Evolutionary conservation across 1,140 invertebrate genomes (phyloP), one percentile per base, ranked within the genome.

Genomic region (Macrobrachium nipponense): DNA sequence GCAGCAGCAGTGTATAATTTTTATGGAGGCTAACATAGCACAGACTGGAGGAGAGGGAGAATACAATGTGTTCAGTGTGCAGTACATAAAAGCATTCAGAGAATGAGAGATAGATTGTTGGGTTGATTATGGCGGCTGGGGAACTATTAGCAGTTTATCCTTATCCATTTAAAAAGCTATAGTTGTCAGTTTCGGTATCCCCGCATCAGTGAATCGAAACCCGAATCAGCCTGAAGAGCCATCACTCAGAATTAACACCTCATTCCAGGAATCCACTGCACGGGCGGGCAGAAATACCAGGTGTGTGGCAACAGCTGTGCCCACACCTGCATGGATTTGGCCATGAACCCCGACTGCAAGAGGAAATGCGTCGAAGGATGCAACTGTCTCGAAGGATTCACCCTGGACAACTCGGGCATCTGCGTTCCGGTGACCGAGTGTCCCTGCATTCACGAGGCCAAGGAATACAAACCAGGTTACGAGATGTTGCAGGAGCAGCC

Each of bases 331-430:
- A 89, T 92, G 6, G 95, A 96, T 90, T 91, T 95, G 23, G 90
- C 92, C 5, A 90, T 89, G 27, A 90, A 91, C 66, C 89, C 91
- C 3, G 89, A 90, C 60, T 95, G 95, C 90, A 91, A 91, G 66
- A 92, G 93, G 18, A 92, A 92, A 60, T 98, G 97, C 90, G 95
- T 97, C 0, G 96, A 97, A 90, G 97, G 97, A 2, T 98, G 97
- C 91, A 95, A 95, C 85, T 98, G 97, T 90, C 95, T 96, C 0
- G 91, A 92, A 70, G 96, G 96, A 20, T 92, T 95, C 90, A 94
- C 96, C 2, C 90, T 97, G 43, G 90, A 91, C 88, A 93, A 95
- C 86, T 92, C 93, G 11, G 95, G 95, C 14, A 93, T 95, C 76
- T 98, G 97, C 90, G 93, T 98, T 58, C 94, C 94, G 0, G 93